A percentile compares a stretch with the other conserved stretches of the same genome.
phyloP scores from a whole-genome alignment of 2,113 vertebrate species.

The Amazona guildingii region DNA sequence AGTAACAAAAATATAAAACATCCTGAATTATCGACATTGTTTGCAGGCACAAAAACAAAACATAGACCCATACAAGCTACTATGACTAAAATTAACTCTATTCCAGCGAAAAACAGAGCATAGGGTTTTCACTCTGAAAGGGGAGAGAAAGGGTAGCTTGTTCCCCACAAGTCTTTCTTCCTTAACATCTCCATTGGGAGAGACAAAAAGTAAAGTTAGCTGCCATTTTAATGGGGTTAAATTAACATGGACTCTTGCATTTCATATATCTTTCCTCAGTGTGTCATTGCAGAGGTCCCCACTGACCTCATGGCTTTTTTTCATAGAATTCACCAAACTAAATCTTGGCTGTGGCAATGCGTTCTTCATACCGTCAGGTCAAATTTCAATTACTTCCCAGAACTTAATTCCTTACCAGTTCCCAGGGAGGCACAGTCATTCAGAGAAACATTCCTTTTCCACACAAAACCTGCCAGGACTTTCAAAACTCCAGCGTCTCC shows the following conservation, averaged over 20 bases:
- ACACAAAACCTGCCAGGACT: not conserved
- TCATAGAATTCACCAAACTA: not conserved
- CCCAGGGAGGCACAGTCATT: not conserved
- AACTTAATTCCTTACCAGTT: not conserved
- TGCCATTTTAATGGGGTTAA: not conserved
- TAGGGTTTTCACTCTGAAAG: not conserved
- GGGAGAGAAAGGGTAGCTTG: not conserved
- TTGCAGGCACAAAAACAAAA: not conserved
- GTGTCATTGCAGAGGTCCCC: not conserved
- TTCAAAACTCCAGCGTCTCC: not conserved
- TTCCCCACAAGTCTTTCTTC: not conserved
- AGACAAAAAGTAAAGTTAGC: not conserved
- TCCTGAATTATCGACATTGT: not conserved
- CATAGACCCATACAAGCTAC: not conserved
- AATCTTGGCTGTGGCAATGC: not conserved
- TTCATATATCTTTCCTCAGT: fast-evolving
- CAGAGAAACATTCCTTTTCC: not conserved
- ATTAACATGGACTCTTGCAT: not conserved
- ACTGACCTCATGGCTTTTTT: not conserved
- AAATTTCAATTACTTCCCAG: not conserved
- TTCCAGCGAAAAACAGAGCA: not conserved
- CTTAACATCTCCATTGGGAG: not conserved
- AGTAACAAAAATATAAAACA: not conserved
- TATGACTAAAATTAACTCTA: not conserved
- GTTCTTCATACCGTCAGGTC: not conserved